A percentile compares a stretch with the other conserved stretches of the same genome.
phyloP scores from a whole-genome alignment of 2,888 invertebrate genomes.

The Plebejus anna region DNA sequence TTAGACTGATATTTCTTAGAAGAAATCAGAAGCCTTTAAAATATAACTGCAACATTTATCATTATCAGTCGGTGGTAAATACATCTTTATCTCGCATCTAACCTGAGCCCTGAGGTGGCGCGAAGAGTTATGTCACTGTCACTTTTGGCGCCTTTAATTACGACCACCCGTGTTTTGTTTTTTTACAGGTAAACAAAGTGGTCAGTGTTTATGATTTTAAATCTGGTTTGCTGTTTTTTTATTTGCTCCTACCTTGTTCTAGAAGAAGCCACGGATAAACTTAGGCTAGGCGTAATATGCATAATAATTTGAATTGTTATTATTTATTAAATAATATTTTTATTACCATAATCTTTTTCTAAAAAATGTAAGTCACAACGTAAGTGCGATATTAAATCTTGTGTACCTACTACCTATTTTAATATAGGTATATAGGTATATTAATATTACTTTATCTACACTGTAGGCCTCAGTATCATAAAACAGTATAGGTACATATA shows the following conservation, averaged over 20 bases:
- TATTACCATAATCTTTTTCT: too few relatives aligned
- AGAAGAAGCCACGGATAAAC: too few relatives aligned
- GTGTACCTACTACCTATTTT: too few relatives aligned
- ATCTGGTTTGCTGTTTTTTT: neutral
- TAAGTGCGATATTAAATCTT: too few relatives aligned
- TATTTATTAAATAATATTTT: too few relatives aligned
- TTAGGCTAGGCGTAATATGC: too few relatives aligned
- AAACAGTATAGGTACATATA: neutral
- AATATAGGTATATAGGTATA: too few relatives aligned
- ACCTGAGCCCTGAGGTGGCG: slow-evolving; percentile 53
- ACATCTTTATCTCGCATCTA: slow-evolving; percentile 42
- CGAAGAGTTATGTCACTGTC: slow-evolving; percentile 36
- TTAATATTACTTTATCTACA: too few relatives aligned
- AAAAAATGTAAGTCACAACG: too few relatives aligned
- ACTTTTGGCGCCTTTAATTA: slow-evolving; percentile 38
- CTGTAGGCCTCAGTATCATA: too few relatives aligned
- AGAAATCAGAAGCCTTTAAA: neutral
- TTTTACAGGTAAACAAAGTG: slow-evolving; percentile 16
- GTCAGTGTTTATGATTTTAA: neutral
- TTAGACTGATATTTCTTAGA: neutral
- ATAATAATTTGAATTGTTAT: too few relatives aligned
- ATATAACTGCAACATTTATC: slow-evolving; percentile 2
- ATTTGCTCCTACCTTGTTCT: too few relatives aligned
- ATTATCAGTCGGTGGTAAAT: slow-evolving; percentile 38
- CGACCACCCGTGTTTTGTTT: slow-evolving; percentile 39